These are phyloP conservation scores for Sinodicranocentrus sp. DNA, from an alignment of 2,888 invertebrate genomes.

Conservation along the genomic window DNA sequence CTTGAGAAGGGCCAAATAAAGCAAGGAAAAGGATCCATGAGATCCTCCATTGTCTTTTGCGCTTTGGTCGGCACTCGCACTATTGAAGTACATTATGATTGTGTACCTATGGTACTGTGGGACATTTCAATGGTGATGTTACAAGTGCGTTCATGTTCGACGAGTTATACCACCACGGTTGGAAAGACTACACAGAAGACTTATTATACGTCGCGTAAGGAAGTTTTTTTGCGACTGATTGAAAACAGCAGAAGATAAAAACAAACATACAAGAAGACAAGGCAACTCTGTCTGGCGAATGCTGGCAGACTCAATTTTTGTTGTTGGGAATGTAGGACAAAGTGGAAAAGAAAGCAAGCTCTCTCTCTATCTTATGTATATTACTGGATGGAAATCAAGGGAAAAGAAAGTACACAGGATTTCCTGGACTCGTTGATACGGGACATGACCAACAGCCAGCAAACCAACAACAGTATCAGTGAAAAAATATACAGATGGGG, in stretches of 20 bases:
- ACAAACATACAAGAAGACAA: slow-evolving; percentile 29
- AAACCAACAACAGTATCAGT: not conserved
- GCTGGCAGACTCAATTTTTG: not conserved
- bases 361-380: slow-evolving; percentile 42
- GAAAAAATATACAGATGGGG: not conserved
- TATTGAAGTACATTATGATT: not conserved
- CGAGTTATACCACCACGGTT: no score
- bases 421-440: slow-evolving; percentile 54
- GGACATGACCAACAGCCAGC: slow-evolving; percentile 48
- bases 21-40: slow-evolving; percentile 30
- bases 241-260: slow-evolving; percentile 52
- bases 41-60: slow-evolving; percentile 26
- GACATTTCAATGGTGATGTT: slow-evolving; percentile 14
- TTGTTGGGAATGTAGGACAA: slow-evolving; percentile 3
- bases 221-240: slow-evolving; percentile 54
- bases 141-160: slow-evolving; percentile 9
- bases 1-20: slow-evolving; percentile 46
- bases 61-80: not conserved
- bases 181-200: not conserved
- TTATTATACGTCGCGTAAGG: not conserved
- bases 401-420: slow-evolving; percentile 57
- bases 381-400: slow-evolving; percentile 52
- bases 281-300: not conserved
- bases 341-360: slow-evolving; percentile 24
- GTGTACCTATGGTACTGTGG: not conserved